Evolutionary conservation across 53 echinoderm and acorn worm genomes (phyloP), one percentile per base, ranked within the genome.

Genomic region (Echinarachnius parma): DNA sequence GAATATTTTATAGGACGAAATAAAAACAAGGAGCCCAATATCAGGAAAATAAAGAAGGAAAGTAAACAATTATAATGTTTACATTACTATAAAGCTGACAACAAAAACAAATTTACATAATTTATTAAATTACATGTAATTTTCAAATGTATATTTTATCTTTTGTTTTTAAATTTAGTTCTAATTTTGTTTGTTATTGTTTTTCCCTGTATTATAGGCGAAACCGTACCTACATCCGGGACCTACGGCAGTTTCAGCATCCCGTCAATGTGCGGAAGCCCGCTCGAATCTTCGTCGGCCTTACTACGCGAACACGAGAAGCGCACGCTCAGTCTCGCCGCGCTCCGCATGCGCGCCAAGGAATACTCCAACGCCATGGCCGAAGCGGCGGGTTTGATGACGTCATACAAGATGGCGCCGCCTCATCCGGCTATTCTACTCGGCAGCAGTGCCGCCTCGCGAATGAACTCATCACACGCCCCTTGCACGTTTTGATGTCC

Each of bases 311-410:
- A 72, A 4, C 95, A 87, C 15, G 96, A 96, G 57, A 90, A 96
- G 55, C 65, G 96, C 23, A 86, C 90, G 0, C 80, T 91, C 29
- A 96, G 96, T 45, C 78, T 96, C 23, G 96, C 96, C 26, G 84
- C 87, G 21, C 85, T 96, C 18, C 81, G 96, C 32, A 87, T 91
- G 79, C 78, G 91, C 27, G 96, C 91, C n/a, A 78, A 79, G 34
- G 91, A 96, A 63, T 91, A 95, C 69, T 81, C 88, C 5, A 91
- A 96, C 53, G 93, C 93, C 20, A 85, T 93, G 35, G 93, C 89
- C 22, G 85, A 87, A 62, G 86, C 89, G 7, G 89, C 89, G 1
- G 84, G 83, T 9, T 20, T 72, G 5, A 72, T 72, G 74, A 56
- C 74, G 57, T 56, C 55, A 56, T 72, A 72, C 74, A 72, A 72